phyloP scores from a whole-genome alignment of 92 coral and sea anemone species.

The Meandrina meandrites region DNA sequence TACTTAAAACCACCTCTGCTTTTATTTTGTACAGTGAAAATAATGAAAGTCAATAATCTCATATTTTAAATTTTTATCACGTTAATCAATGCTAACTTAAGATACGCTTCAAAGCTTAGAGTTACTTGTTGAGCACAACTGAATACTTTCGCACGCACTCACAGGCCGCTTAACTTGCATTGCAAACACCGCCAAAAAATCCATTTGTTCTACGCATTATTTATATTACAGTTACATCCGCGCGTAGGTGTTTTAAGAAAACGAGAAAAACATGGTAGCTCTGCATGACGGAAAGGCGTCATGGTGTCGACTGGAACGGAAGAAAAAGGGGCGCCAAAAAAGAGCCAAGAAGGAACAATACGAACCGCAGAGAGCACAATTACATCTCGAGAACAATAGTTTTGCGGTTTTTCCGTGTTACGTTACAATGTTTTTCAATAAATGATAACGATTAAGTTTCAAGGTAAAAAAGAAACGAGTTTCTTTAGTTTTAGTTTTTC shows the following conservation, averaged over 20 bases:
- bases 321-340: slow-evolving; percentile 36
- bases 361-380: slow-evolving; percentile 12
- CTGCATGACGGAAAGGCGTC: slow-evolving; percentile 6
- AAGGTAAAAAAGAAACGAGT: not conserved
- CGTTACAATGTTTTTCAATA: not conserved
- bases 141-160: not conserved
- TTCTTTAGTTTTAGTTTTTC: not conserved
- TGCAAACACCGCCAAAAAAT: not conserved
- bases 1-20: not conserved
- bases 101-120: not conserved
- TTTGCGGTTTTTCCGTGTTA: slow-evolving; percentile 32
- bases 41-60: not conserved
- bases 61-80: not conserved
- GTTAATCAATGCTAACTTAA: not conserved
- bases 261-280: slow-evolving; percentile 1
- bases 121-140: not conserved
- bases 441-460: slow-evolving; percentile 18
- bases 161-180: not conserved
- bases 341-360: slow-evolving; percentile 14
- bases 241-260: not conserved
- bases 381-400: slow-evolving; percentile 30
- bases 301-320: slow-evolving; percentile 30
- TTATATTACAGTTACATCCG: not conserved
- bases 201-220: not conserved
- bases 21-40: not conserved